Base-by-base conservation (phyloP, 2,113 vertebrate species). In the Podarcis muralis region DNA sequence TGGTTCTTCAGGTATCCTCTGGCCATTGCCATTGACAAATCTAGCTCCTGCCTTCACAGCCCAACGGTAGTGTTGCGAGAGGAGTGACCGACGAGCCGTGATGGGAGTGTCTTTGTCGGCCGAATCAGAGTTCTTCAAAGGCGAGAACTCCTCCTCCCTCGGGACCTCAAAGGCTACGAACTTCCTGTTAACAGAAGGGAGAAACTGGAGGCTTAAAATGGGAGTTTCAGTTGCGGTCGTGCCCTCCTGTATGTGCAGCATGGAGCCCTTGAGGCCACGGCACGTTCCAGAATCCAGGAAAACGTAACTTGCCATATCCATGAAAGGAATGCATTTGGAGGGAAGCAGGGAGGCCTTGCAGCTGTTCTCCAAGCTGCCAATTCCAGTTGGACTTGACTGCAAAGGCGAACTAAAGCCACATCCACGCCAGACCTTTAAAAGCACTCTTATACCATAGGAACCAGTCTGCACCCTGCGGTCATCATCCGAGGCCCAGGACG, bases 141-240 rank as follows among this genome's bases (percentile, higher is more conserved):
- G 99, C 0, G 99, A 98, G 87, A 99, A 99, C 93, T 99, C 99
- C 0, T 99, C 98, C 88, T 98, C 97, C 85, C 99, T 95, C 40
- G 86, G 37, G 9, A 99, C 99, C 93, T 99, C 98, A 84, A 99
- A 99, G 12, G 94, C 98, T 35, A 98, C 98, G 57, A 99, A 99
- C 87, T 97, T 98, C 94, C 99, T 99, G 92, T 4, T 72, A 3
- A 71, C 22, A 90, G 68, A 53, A 74, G 75, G 65, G 78, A 84
- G 86, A 82, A 59, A 90, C 68, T 76, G 74, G 6, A 18, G 20
- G 35, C 27, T 88, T 74, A 66, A 81, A 83, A 75, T 0, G 0
- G 30, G 62, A 20, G 30, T 27, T 4, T 3, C 7, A 20, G 27
- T 25, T 75, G 72, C 3, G 18, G 15, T 20, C n/a, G 1, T 6